These are phyloP conservation scores for Coracopsis vasa DNA, from an alignment of 2,113 vertebrate genomes.

Conservation along the genomic window DNA sequence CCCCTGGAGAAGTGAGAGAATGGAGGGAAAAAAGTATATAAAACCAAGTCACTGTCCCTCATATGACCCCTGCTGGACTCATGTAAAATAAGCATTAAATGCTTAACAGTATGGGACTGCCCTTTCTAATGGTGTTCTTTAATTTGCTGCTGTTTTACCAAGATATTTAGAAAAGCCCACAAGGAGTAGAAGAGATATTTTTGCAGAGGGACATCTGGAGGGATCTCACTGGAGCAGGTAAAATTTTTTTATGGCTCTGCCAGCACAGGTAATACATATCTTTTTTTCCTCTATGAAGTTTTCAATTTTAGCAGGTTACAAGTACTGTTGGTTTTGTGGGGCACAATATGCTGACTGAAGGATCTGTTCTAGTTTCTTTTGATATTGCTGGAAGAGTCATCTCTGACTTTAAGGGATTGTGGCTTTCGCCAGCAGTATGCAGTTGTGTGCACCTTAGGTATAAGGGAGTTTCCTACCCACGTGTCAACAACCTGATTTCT, in stretches of 20 bases:
- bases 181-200: neutral
- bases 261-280: neutral
- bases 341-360: neutral
- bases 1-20: neutral
- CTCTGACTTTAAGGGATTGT: neutral
- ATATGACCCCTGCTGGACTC: conserved; percentile 1
- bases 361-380: neutral
- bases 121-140: neutral
- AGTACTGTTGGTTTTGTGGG: neutral
- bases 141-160: neutral
- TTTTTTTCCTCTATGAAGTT: neutral
- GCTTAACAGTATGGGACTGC: neutral
- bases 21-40: neutral
- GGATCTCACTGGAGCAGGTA: neutral
- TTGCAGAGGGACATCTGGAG: neutral
- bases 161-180: neutral
- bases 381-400: neutral
- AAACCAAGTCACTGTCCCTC: neutral
- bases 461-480: neutral
- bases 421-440: neutral
- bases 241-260: neutral
- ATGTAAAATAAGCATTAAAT: neutral
- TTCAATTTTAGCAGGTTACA: neutral
- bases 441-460: neutral
- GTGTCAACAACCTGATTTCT: neutral